These are phyloP conservation scores for Micrasema longulum DNA, from an alignment of 1,140 invertebrate genomes.

Conservation along the genomic window DNA sequence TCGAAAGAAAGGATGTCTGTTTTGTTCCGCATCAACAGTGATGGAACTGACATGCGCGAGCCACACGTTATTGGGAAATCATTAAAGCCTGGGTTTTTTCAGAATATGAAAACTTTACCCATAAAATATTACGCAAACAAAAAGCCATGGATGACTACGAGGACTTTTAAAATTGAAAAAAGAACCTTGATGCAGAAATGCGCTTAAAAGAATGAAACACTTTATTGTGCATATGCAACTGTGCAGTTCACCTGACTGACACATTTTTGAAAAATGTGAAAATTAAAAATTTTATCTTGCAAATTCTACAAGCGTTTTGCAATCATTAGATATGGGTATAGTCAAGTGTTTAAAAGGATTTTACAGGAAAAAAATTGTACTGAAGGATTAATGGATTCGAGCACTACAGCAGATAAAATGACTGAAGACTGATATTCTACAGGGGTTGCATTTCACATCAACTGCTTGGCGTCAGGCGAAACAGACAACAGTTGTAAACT, in stretches of 20 bases:
- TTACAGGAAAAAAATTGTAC: constrained; percentile 22
- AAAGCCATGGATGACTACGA: background rate
- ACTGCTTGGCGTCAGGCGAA: constrained; percentile 10
- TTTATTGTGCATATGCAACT: too few species aligned
- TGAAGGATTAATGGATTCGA: constrained; percentile 18
- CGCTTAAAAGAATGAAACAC: too few species aligned
- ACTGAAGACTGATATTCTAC: constrained; percentile 3
- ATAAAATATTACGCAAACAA: background rate
- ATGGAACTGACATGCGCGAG: constrained; percentile 31
- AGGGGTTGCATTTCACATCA: constrained; percentile 2
- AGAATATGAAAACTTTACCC: background rate
- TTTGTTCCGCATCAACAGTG: constrained; percentile 23
- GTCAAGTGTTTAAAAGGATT: constrained; percentile 21
- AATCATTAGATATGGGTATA: constrained; percentile 18
- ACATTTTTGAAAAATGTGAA: too few species aligned
- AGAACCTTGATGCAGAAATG: too few species aligned
- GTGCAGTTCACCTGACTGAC: too few species aligned
- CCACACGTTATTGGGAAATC: constrained; percentile 29
- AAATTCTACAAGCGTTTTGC: constrained; percentile 13
- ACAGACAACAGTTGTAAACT: constrained; percentile 12
- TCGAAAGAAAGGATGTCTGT: constrained; percentile 27
- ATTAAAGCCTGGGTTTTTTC: constrained; percentile 57
- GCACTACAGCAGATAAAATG: background rate
- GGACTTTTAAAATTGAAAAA: too few species aligned
- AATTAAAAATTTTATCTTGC: background rate